Evolutionary conservation across 2,113 vertebrate species (phyloP), one percentile per base, ranked within the genome.

Genomic region (Brachyistius frenatus): DNA sequence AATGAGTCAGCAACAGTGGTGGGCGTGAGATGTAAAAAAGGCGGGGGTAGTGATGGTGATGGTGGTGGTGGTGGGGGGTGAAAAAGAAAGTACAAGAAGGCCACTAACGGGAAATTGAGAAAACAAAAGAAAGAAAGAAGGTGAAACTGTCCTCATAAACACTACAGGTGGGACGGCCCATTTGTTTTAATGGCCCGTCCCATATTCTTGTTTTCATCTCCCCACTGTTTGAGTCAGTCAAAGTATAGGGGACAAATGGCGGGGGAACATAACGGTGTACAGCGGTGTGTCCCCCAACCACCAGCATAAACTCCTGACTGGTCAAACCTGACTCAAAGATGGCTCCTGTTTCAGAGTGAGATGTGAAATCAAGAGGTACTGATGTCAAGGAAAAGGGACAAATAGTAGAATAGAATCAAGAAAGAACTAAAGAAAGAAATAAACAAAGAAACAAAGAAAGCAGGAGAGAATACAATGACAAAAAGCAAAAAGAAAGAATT

Each of bases 1-100:
- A 46, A 55, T 85, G 85, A 83, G 79, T 87, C 86, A 78, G 79
- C 68, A 13, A 7, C 6, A 56, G 72, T 23, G 60, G 76, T 80
- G 86, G 84, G 81, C 58, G 71, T 49, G 68, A 76, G 80, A 86
- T 72, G 49, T 53, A 53, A 79, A 83, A 74, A 58, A 30, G 23
- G 63, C 41, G 36, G 3, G 52, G 72, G 78, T 37, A 55, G 69
- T 10, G 46, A 8, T 11, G 54, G n/a, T 3, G 61, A 75, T 36
- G 60, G 71, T 7, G 54, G 15, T 35, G 50, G 36, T 6, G 47
- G 11, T 32, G 57, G 32, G 44, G 44, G n/a, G 15, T 6, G 62
- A 67, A 80, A 52, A n/a, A 61, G 62, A 66, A 57, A 60, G 60
- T 23, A 31, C 23, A 66, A 61, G 16, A 32, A 47, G 3, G 23